A percentile compares a stretch with the other conserved stretches of the same genome.
These are phyloP conservation scores for Chascanopsetta lugubris DNA, from an alignment of 2,113 vertebrate genomes.

Conservation along the genomic window DNA sequence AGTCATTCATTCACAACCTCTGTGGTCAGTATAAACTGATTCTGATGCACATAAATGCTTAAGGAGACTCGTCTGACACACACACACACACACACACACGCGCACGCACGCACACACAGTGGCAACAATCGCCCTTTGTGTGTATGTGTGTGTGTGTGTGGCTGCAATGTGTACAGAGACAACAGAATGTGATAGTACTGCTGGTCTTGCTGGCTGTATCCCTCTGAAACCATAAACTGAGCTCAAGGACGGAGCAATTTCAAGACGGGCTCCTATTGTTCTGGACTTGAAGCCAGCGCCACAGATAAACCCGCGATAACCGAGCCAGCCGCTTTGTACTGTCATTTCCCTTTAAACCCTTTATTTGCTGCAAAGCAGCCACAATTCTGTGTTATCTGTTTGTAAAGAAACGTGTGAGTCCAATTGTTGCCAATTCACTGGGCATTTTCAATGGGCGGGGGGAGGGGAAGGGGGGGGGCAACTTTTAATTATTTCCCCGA, in stretches of 20 bases:
- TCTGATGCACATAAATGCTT: constrained; percentile 5
- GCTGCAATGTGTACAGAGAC: constrained; percentile 76
- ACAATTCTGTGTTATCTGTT: constrained; percentile 16
- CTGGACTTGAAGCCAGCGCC: constrained; percentile 55
- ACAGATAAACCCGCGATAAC: constrained; percentile 44
- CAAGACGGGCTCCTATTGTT: constrained; percentile 57
- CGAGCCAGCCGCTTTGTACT: constrained; percentile 11
- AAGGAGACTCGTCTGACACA: constrained; percentile 38
- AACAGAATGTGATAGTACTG: constrained; percentile 74
- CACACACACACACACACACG: too few species aligned
- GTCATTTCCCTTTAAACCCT: constrained; percentile 27
- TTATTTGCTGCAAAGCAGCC: constrained; percentile 24
- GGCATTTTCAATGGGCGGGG: constrained; percentile 76
- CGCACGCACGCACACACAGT: too few species aligned
- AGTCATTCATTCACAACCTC: not conserved
- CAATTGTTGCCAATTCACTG: constrained; percentile 71
- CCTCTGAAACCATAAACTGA: constrained; percentile 68
- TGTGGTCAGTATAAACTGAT: not conserved
- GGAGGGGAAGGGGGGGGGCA: too few species aligned
- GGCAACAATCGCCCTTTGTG: constrained; percentile 38
- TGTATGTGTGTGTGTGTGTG: constrained; percentile 43
- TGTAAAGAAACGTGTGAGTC: constrained; percentile 61
- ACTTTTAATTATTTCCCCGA: constrained; percentile 80
- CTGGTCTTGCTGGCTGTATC: constrained; percentile 60
- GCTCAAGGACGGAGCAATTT: constrained; percentile 65